phyloP scores from a whole-genome alignment of 2,797 vertebrate species.

The Erpetoichthys calabaricus region DNA sequence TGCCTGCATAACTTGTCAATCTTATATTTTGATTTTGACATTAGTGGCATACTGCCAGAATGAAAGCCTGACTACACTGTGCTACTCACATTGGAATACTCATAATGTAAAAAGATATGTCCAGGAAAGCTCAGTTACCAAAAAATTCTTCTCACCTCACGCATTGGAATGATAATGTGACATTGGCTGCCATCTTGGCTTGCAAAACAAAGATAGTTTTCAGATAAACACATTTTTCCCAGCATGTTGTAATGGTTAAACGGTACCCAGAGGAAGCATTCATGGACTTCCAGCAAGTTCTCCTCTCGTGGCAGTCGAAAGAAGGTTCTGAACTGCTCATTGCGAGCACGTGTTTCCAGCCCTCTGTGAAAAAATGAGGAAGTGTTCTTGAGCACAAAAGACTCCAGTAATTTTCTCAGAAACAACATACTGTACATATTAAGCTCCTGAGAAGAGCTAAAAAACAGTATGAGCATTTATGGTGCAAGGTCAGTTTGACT shows the following conservation, averaged over 20 bases:
- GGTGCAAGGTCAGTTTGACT: too few relatives aligned
- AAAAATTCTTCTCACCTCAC: slow-evolving; percentile 58
- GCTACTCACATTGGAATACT: too few relatives aligned
- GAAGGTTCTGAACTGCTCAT: slow-evolving; percentile 74
- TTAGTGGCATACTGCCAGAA: too few relatives aligned
- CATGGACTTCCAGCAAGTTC: slow-evolving; percentile 76
- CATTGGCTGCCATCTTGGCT: slow-evolving; percentile 86
- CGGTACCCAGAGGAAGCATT: slow-evolving; percentile 87
- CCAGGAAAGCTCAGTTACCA: too few relatives aligned
- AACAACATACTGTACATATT: too few relatives aligned
- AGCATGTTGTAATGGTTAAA: slow-evolving; percentile 75
- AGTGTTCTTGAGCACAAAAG: neutral
- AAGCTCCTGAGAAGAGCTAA: too few relatives aligned
- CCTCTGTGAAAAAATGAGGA: slow-evolving; percentile 48
- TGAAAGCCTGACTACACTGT: too few relatives aligned
- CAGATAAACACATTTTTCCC: slow-evolving; percentile 87
- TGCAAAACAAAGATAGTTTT: slow-evolving; percentile 87
- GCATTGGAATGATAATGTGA: slow-evolving; percentile 75
- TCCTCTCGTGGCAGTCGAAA: slow-evolving; percentile 85
- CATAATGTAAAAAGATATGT: too few relatives aligned
- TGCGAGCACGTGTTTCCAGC: slow-evolving; percentile 76
- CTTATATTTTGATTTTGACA: too few relatives aligned
- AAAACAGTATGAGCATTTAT: too few relatives aligned
- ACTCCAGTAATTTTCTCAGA: neutral
- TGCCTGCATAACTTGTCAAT: too few relatives aligned